Conservation (phyloP, 2,113 vertebrate species). For the Caranx ignobilis region DNA sequence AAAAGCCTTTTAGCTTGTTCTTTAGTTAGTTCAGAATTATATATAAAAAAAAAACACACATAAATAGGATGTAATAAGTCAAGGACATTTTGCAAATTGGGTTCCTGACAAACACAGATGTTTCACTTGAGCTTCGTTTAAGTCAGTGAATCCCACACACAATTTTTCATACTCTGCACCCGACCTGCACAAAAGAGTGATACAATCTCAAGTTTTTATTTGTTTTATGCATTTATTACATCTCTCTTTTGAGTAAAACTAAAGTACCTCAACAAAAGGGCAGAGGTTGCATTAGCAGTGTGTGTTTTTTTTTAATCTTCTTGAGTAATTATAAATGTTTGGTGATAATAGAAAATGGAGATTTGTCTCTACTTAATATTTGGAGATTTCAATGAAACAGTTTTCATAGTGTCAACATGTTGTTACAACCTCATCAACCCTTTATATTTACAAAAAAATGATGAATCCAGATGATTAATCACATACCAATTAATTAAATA, state of each 20-base stretch:
- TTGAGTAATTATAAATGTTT: conserved; percentile 16
- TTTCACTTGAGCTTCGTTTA: background rate
- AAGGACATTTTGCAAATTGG: background rate
- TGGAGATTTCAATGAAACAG: background rate
- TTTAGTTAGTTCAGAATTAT: background rate
- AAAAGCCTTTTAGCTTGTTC: background rate
- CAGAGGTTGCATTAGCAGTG: conserved; percentile 8
- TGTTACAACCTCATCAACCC: background rate
- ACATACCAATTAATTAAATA: background rate
- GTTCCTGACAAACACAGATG: background rate
- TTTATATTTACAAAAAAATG: background rate
- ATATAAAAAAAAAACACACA: background rate
- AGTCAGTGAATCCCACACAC: background rate
- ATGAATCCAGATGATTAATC: background rate
- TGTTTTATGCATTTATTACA: conserved; percentile 19
- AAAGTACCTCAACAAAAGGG: background rate
- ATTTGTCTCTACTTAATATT: background rate
- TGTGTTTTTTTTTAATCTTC: conserved; percentile 15
- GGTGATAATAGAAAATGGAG: conserved; percentile 3
- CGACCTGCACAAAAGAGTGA: background rate
- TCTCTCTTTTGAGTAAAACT: background rate
- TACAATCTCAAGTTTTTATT: conserved; percentile 3
- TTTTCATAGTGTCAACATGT: background rate
- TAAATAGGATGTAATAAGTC: background rate
- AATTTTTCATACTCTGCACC: background rate